phyloP scores from a whole-genome alignment of 2,113 vertebrate genomes.

The Pollimyrus isidori region DNA sequence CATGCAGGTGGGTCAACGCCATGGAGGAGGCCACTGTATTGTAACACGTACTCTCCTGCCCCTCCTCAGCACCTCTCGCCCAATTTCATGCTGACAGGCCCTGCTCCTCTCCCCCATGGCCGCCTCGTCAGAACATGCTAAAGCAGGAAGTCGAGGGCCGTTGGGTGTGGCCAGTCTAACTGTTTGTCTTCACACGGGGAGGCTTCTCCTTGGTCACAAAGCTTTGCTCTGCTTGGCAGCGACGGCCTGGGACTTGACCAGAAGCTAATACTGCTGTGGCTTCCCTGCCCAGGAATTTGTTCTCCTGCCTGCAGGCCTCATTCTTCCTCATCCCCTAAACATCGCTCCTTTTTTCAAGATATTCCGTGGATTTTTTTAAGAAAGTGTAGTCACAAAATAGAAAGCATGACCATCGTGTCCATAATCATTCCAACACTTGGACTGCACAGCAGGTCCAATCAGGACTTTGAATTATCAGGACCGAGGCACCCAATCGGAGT shows the following conservation, averaged over 20 bases:
- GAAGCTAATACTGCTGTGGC: neutral
- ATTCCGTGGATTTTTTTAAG: neutral
- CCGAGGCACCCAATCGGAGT: neutral
- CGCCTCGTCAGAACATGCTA: neutral
- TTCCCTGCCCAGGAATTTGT: neutral
- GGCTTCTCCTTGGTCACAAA: neutral
- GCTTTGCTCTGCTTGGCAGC: neutral
- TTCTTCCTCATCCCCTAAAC: neutral
- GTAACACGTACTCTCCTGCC: slow-evolving; percentile 64
- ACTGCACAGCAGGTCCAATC: neutral
- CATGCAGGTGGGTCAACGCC: slow-evolving; percentile 86
- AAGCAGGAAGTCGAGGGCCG: neutral
- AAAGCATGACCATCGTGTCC: neutral
- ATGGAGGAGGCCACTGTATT: slow-evolving; percentile 90
- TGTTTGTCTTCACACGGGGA: neutral
- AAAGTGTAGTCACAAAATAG: neutral
- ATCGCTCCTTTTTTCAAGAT: neutral
- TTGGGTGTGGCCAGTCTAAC: neutral
- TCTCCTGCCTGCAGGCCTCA: neutral
- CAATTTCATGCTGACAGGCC: neutral
- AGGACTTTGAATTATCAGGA: neutral
- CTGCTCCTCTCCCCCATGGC: neutral
- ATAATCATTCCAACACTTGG: neutral
- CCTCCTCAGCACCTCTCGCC: neutral
- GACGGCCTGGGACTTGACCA: neutral